Evolutionary conservation across 2,797 vertebrate genomes (phyloP), one percentile per base, ranked within the genome.

Genomic region (Pseudochirops cupreus): DNA sequence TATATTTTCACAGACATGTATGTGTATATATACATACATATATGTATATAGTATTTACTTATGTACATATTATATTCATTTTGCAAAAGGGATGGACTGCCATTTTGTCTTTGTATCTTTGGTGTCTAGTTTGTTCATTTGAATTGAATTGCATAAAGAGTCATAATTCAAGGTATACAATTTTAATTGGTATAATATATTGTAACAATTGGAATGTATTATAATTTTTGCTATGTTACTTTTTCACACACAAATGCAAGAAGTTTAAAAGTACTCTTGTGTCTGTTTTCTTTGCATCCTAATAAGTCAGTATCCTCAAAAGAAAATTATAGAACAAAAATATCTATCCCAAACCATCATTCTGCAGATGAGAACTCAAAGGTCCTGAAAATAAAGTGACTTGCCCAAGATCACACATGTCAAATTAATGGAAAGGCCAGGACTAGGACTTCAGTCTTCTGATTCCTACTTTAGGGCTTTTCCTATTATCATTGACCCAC

Each of bases 261-360:
- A 94, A 96, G 94, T 90, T 56, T 74, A 31, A n/a, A 53, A n/a
- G 90, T 93, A 91, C 89, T 29, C 92, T 91, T 28, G 54, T 94
- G 82, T 16, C 59, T 67, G 11, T 95, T 94, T 54, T 94, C 93
- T 56, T 95, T 62, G 7, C 92, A 90, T 53, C 57, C 93, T 58
- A 93, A 93, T 91, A 91, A 29, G 91, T 82, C 57, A 50, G 24
- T 92, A 92, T 91, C 96, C 89, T 87, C 58, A 92, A 91, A 97
- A 94, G 94, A 91, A 97, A 92, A 74, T n/a, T 1, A 74, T 74
- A 74, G 14, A 74, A 74, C 24, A 74, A 39, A 74, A n/a, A 21
- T 74, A 74, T 39, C 33, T 39, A 74, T n/a, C 62, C 14, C 33
- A 74, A n/a, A 74, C 33, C 16, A n/a, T n/a, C 5, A 74, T 74